Conservation (phyloP, 2,888 invertebrate species). For the Arrhopalites spinosus region DNA sequence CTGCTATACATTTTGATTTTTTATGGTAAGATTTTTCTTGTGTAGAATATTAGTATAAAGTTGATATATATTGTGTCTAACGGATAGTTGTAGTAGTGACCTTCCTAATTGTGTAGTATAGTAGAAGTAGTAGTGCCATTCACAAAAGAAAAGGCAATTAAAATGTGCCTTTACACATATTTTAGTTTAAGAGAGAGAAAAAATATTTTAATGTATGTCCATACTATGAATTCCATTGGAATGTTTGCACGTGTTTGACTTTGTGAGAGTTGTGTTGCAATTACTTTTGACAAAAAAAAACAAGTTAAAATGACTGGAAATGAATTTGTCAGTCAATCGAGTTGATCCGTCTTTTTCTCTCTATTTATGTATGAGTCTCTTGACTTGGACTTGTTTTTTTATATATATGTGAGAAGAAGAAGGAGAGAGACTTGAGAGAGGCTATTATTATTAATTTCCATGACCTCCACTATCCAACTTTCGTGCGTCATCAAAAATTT, state of each 20-base stretch:
- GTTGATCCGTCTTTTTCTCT: slow-evolving; percentile 12
- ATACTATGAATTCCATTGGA: not conserved
- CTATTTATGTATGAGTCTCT: slow-evolving; percentile 10
- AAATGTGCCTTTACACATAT: not conserved
- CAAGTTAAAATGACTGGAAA: not conserved
- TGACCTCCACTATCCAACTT: slow-evolving; percentile 30
- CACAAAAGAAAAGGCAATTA: not conserved
- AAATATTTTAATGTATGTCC: too few species aligned
- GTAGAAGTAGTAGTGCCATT: too few species aligned
- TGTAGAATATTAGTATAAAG: too few species aligned
- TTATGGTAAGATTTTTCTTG: too few species aligned
- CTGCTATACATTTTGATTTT: too few species aligned
- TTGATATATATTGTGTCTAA: too few species aligned
- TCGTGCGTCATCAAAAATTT: slow-evolving; percentile 30
- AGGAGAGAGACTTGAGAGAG: slow-evolving; percentile 14
- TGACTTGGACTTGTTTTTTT: not conserved
- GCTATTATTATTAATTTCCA: slow-evolving; percentile 31
- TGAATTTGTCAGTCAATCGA: slow-evolving; percentile 4
- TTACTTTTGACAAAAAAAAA: slow-evolving; percentile 6
- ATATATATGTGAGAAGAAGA: not conserved
- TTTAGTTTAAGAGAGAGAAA: too few species aligned
- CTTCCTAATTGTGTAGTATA: too few species aligned
- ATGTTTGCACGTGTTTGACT: not conserved
- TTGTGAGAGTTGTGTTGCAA: not conserved
- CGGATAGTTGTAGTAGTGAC: too few species aligned